Base-by-base conservation (phyloP, 2,888 invertebrate species). In the Malacosoma neustria region DNA sequence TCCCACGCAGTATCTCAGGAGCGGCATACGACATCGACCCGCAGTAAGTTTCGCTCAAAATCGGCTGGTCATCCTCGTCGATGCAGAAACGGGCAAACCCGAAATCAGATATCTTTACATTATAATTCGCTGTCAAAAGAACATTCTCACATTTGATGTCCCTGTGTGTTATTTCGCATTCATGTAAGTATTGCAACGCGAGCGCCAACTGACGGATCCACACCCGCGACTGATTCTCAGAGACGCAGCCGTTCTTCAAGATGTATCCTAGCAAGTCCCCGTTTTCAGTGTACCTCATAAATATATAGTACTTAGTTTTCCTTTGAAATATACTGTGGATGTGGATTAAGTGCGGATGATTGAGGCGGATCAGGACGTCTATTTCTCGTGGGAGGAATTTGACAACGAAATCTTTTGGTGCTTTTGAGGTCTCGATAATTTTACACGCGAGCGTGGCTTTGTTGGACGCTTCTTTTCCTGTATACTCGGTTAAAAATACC, bases 11-110 rank as follows among this genome's bases (percentile, higher is more conserved):
- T 37, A 96, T 91, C 75, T 96, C 96, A 0, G 96, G 95, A 0
- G 96, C 93, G 0, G 93, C 95, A 64, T 96, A 96, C 1, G 94
- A 94, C 55, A 95, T 87, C 5, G 94, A 94, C 3, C 95, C 96
- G 60, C 95, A 96, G 59, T 92, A 95, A 0, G 95, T 95, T 49
- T 91, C 90, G 52, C 94, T 94, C 32, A 90, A 62, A 13, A 90
- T 58, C 5, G 75, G 68, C 39, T 71, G 57, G 14, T 74, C 71
- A 7, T 64, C 55, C 1, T 73, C 69, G 41, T 85, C 74, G 4
- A 86, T 52, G 38, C 79, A 77, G 34, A 72, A 63, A 30, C 87
- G 85, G 0, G 94, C 88, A 61, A 95, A 95, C 2, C 95, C 95
- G 62, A 94, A 95, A 76, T 95, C 95, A 0, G 94, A 92, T 14